Evolutionary conservation across 2,888 invertebrate species (phyloP).

Genomic region (Mesorhabditis sp.): DNA sequence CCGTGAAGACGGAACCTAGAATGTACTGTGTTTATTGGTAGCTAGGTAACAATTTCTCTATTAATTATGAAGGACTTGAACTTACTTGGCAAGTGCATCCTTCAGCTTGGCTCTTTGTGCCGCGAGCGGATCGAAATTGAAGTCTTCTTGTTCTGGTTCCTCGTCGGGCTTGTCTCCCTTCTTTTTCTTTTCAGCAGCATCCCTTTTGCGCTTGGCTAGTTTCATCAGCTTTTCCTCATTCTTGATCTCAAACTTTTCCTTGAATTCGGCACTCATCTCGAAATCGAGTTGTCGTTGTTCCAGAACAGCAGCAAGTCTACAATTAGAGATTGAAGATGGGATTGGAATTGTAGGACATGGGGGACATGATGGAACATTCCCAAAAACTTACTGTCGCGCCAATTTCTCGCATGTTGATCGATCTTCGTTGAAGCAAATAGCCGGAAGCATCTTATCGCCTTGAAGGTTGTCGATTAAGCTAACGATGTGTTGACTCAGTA

Average conservation of each 20-base stretch:
- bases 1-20: conserved; percentile 46
- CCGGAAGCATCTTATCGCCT: conserved; percentile 47
- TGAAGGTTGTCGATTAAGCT: conserved; percentile 46
- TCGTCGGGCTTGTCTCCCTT: conserved; percentile 24
- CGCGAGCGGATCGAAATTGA: conserved; percentile 43
- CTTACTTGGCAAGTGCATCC: conserved; percentile 39
- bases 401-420: conserved; percentile 50
- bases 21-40: background rate
- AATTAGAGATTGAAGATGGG: background rate
- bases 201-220: conserved; percentile 50
- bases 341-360: too few species aligned
- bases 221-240: conserved; percentile 53
- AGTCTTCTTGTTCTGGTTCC: conserved; percentile 31
- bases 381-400: conserved; percentile 17
- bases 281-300: conserved; percentile 23
- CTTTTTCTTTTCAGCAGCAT: conserved; percentile 47
- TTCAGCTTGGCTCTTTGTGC: conserved; percentile 44
- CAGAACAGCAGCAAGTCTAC: background rate
- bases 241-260: conserved; percentile 48
- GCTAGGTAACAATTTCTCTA: background rate
- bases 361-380: too few species aligned
- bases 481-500: conserved; percentile 47
- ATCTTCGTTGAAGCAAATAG: conserved; percentile 56
- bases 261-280: conserved; percentile 48
- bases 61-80: background rate